Percentiles rank a stretch among this genome's conserved stretches.
Conservation (phyloP, 2,113 vertebrate genomes). For the Leptodactylus fuscus region DNA sequence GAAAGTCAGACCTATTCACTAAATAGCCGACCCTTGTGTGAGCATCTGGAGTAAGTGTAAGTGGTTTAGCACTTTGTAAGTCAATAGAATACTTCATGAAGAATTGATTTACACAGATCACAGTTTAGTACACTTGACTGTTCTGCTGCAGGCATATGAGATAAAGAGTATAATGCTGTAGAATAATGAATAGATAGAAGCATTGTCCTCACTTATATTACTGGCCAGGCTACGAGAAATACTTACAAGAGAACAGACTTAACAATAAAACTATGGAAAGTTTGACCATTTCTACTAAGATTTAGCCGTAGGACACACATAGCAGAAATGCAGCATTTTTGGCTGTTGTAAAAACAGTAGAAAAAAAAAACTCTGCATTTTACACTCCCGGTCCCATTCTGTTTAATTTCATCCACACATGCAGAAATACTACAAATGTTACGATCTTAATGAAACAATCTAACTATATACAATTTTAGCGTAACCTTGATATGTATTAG, state of each 20-base stretch:
- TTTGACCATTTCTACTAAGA: not conserved
- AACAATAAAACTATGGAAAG: not conserved
- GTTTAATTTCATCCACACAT: too few relatives aligned
- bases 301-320: not conserved
- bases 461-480: too few relatives aligned
- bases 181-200: not conserved
- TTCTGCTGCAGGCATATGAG: not conserved
- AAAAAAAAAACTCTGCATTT: too few relatives aligned
- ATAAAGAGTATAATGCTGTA: not conserved
- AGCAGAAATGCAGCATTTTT: too few relatives aligned
- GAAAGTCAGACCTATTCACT: not conserved
- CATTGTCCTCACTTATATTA: not conserved
- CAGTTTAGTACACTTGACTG: not conserved
- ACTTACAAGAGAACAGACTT: not conserved
- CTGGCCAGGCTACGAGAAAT: not conserved
- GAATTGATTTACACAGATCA: conserved; percentile 11
- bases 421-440: too few relatives aligned
- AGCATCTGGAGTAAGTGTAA: not conserved
- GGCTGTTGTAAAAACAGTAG: too few relatives aligned
- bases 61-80: not conserved
- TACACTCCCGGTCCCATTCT: too few relatives aligned
- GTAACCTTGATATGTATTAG: too few relatives aligned
- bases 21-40: not conserved
- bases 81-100: conserved; percentile 18
- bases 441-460: too few relatives aligned